Conservation (phyloP, 1,140 invertebrate genomes). For the Danaus plexippus region DNA sequence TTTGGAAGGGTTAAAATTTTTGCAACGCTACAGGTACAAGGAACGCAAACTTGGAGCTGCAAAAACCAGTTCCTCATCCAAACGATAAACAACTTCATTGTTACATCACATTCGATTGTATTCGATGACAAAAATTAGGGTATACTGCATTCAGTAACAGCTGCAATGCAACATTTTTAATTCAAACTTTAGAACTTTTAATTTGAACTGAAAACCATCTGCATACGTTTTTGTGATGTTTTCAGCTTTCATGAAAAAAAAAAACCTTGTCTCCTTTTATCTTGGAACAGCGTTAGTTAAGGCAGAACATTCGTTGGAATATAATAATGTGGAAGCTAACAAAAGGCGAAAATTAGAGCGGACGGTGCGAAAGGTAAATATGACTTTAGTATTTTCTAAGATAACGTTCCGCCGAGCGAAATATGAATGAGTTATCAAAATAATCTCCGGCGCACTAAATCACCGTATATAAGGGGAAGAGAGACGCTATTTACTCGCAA, state of each 20-base stretch:
- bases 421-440: slow-evolving; percentile 69
- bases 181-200: slow-evolving; percentile 5
- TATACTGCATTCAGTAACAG: slow-evolving; percentile 15
- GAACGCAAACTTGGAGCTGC: slow-evolving; percentile 55
- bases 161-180: slow-evolving; percentile 8
- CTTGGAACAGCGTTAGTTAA: too few relatives aligned
- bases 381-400: slow-evolving; percentile 59
- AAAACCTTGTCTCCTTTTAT: too few relatives aligned
- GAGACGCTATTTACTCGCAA: slow-evolving; percentile 66
- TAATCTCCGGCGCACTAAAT: slow-evolving; percentile 68
- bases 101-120: slow-evolving; percentile 12
- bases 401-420: slow-evolving; percentile 61
- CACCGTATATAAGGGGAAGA: slow-evolving; percentile 68
- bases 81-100: slow-evolving; percentile 18
- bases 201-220: background rate
- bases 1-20: slow-evolving; percentile 26
- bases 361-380: slow-evolving; percentile 33
- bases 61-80: slow-evolving; percentile 39
- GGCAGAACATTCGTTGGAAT: too few relatives aligned
- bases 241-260: too few relatives aligned
- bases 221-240: background rate
- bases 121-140: slow-evolving; percentile 17
- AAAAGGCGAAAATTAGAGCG: slow-evolving; percentile 21
- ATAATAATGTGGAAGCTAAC: slow-evolving; percentile 2
- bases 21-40: slow-evolving; percentile 47